A percentile compares a stretch with the other conserved stretches of the same genome.
Conservation (phyloP, 2,113 vertebrate genomes). For the Sclerurus mexicanus region DNA sequence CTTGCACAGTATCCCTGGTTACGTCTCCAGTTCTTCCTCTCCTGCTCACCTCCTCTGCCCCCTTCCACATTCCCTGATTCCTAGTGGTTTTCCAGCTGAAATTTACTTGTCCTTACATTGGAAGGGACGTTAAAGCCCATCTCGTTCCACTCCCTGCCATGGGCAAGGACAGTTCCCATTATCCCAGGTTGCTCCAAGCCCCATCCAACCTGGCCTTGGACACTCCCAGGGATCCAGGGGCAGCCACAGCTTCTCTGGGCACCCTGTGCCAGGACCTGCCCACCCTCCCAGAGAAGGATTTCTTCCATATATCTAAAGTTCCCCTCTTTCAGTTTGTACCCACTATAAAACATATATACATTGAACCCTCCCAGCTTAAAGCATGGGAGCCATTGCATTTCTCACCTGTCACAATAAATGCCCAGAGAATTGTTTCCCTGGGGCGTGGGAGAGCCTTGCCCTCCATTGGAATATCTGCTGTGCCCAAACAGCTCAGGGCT, state of each 20-base stretch:
- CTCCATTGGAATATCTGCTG: neutral
- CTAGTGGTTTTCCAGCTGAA: neutral
- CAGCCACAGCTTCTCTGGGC: neutral
- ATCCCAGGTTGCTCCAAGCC: neutral
- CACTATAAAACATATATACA: too few relatives aligned
- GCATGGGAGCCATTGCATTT: neutral
- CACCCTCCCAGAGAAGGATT: neutral
- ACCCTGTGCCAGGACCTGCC: neutral
- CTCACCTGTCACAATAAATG: neutral
- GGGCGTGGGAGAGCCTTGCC: neutral
- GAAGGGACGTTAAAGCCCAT: neutral
- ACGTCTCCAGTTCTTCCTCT: neutral
- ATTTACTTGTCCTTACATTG: neutral
- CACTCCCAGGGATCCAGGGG: neutral
- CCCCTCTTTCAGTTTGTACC: neutral
- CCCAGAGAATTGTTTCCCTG: neutral
- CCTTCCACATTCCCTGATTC: accelerated
- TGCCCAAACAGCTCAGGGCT: accelerated
- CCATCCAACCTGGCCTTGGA: neutral
- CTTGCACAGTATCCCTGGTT: neutral
- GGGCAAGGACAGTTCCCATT: neutral
- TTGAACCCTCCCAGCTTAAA: neutral
- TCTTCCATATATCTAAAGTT: neutral
- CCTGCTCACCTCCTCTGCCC: neutral
- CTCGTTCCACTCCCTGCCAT: neutral